Percentiles rank a stretch among this genome's conserved stretches.
Evolutionary conservation across 2,888 invertebrate genomes (phyloP).

Genomic region (Lacanobia wlatinum): DNA sequence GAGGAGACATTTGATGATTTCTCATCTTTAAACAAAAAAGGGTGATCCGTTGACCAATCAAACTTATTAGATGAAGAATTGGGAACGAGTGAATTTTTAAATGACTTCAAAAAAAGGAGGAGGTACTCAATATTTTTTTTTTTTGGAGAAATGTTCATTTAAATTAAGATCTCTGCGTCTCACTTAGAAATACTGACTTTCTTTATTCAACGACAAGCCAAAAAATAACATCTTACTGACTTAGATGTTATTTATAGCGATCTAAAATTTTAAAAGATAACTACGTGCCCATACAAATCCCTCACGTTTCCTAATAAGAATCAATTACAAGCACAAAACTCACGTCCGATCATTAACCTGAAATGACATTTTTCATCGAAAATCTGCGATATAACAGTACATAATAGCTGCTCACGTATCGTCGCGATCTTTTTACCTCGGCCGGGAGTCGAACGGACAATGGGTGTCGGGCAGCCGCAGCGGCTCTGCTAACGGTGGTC

Average conservation of each 20-base stretch:
- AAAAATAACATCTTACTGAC: constrained; percentile 1
- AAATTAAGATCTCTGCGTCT: not conserved
- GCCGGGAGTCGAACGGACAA: constrained; percentile 78
- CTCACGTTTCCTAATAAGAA: constrained; percentile 44
- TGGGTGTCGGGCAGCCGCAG: constrained; percentile 69
- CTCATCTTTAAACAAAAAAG: no score
- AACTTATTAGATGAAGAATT: no score
- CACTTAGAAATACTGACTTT: not conserved
- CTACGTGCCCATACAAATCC: constrained; percentile 35
- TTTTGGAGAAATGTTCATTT: no score
- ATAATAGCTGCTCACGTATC: constrained; percentile 75
- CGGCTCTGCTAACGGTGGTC: constrained; percentile 77
- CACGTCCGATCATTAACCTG: constrained; percentile 64
- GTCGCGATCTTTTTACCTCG: constrained; percentile 71
- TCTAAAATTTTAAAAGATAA: not conserved
- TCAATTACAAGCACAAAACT: constrained; percentile 54
- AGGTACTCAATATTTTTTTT: not conserved
- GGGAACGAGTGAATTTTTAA: no score
- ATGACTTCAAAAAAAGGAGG: no score
- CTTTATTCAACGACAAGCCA: not conserved
- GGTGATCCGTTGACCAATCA: no score
- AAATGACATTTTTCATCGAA: constrained; percentile 63
- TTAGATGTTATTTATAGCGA: not conserved
- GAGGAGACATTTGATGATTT: no score
- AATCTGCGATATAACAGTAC: constrained; percentile 52